Evolutionary conservation across 1,140 invertebrate species (phyloP), one percentile per base, ranked within the genome.

Genomic region (Pinna nobilis): DNA sequence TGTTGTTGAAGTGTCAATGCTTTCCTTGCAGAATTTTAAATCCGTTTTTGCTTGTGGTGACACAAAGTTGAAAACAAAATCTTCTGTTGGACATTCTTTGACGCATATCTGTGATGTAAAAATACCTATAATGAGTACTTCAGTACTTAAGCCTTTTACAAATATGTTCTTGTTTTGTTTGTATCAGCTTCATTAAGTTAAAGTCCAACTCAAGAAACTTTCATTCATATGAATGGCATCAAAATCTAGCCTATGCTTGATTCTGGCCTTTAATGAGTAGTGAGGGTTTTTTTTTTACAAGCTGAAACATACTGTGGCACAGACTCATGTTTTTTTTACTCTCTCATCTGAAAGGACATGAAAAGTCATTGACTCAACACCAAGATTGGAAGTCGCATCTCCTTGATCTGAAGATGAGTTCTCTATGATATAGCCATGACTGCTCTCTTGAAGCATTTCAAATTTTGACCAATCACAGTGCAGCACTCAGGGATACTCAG

Each of bases 81-180:
- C 57, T n/a, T 11, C 37, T n/a, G 9, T n/a, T 5, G 65, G 65
- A 44, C 65, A 68, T 11, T 68, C 13, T 9, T 33, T n/a, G 1
- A 68, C 65, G 47, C 65, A 68, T 23, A 68, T 44, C 65, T 68
- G 25, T 37, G 37, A 66, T 44, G n/a, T n/a, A 44, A 11, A 44
- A 44, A 44, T 44, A n/a, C 9, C 9, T n/a, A 44, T 11, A 9
- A 44, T 44, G 9, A 44, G n/a, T 44, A 44, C n/a, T 44, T n/a
- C n/a, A n/a, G n/a, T n/a, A n/a, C n/a, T n/a, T n/a, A n/a, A n/a
- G n/a, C n/a, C n/a, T n/a, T n/a, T n/a, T n/a, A n/a, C n/a, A n/a
- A n/a, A n/a, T n/a, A n/a, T n/a, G n/a, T n/a, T n/a, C n/a, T n/a
- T n/a, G n/a, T 11, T 9, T 44, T n/a, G 9, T n/a, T 44, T 11